phyloP scores from a whole-genome alignment of 1,140 invertebrate genomes.

The Holotrichia oblita region DNA sequence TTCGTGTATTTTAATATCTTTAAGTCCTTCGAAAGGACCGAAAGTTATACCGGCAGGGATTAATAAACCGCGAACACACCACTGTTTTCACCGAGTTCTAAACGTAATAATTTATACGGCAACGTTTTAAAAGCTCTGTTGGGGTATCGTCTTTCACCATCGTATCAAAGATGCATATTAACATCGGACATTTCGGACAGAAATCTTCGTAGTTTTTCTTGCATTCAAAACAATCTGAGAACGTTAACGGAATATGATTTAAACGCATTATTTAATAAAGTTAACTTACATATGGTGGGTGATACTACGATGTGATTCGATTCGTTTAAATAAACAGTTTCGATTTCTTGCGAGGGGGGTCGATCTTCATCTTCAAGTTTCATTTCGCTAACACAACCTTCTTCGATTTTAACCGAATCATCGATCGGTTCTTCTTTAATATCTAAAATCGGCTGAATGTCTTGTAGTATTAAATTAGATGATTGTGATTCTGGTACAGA shows the following conservation, averaged over 20 bases:
- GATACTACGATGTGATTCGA: too few relatives aligned
- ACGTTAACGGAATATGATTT: not conserved
- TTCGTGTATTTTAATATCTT: not conserved
- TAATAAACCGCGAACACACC: not conserved
- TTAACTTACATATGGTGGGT: not conserved
- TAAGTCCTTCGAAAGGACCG: not conserved
- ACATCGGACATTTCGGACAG: not conserved
- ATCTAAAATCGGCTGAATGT: not conserved
- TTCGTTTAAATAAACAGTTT: too few relatives aligned
- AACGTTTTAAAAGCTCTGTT: not conserved
- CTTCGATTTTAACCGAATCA: not conserved
- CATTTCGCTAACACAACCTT: not conserved
- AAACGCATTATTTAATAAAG: not conserved
- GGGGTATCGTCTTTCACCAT: not conserved
- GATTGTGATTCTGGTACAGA: not conserved
- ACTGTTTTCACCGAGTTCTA: not conserved
- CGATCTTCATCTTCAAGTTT: not conserved
- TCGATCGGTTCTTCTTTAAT: not conserved
- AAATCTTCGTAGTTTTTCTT: not conserved
- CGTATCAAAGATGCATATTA: not conserved
- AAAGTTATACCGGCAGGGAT: not conserved
- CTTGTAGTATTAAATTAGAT: not conserved
- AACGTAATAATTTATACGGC: not conserved
- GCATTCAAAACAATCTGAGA: not conserved
- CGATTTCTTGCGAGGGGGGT: not conserved